These are phyloP conservation scores for Tiliacea aurago DNA, from an alignment of 2,888 invertebrate genomes.

Conservation along the genomic window DNA sequence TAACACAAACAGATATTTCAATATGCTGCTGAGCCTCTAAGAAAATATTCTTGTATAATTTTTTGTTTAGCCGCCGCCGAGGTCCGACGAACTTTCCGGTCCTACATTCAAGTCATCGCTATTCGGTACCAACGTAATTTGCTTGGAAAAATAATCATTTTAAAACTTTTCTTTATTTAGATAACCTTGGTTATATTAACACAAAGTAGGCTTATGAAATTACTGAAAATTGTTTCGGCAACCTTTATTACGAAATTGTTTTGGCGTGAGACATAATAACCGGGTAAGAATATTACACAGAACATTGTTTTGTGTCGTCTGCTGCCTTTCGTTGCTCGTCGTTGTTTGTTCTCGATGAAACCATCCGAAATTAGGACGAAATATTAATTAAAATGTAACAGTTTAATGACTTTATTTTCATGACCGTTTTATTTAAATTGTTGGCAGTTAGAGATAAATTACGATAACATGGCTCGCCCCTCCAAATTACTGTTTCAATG, in stretches of 20 bases:
- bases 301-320: conserved; percentile 48
- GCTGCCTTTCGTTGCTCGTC: conserved; percentile 13
- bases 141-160: conserved; percentile 77
- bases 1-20: too few relatives aligned
- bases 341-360: conserved; percentile 37
- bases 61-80: conserved; percentile 70
- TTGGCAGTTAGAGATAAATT: too few relatives aligned
- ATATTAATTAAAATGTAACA: conserved; percentile 40
- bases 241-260: conserved; percentile 59
- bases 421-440: conserved; percentile 6
- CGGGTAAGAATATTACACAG: conserved; percentile 43
- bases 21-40: conserved; percentile 62
- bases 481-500: too few relatives aligned
- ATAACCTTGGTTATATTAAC: conserved; percentile 61
- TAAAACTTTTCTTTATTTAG: conserved; percentile 66
- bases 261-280: conserved; percentile 53
- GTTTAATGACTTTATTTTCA: conserved; percentile 23
- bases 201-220: conserved; percentile 63
- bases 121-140: conserved; percentile 75
- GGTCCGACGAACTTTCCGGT: conserved; percentile 69
- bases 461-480: too few relatives aligned
- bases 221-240: conserved; percentile 59
- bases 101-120: conserved; percentile 79
- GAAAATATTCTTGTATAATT: conserved; percentile 71
- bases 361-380: conserved; percentile 38